Base-by-base conservation (phyloP, 2,888 invertebrate genomes). In the Agriopis marginaria region DNA sequence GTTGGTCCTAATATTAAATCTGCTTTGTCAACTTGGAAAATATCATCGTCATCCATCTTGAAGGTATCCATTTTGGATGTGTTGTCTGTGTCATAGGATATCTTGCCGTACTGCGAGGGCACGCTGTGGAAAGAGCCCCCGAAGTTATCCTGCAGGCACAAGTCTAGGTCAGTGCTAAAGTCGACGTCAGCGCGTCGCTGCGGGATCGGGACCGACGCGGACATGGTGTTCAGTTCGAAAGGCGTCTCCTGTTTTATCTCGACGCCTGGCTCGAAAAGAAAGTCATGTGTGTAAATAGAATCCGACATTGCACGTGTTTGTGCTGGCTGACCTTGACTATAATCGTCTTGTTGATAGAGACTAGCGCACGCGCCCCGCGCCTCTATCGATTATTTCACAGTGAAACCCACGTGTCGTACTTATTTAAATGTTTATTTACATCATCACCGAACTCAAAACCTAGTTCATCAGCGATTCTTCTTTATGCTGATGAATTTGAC, bases 1-100 rank as follows among this genome's bases (percentile, higher is more conserved):
- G 98, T 98, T 0, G 98, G 97, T 5, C 97, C 96, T 88, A 97
- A 96, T 79, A 98, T 97, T 73, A 97, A 94, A 90, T 98, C 98
- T 50, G 97, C 96, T 90, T 98, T 97, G 87, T 98, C 98, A 65
- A 98, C 97, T 95, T 97, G 94, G 86, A 98, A 97, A 80, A 98
- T 97, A 84, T 98, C 98, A 85, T 98, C 98, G 82, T 98, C 98
- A 82, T 98, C 98, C 96, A 97, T 96, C 87, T 96, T 96, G 80
- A 97, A 96, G 11, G 96, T 93, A 79, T 96, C 96, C 61, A 91
- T 88, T 88, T 95, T 95, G 23, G 88, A 85, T 59, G 85, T 86
- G 78, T 77, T 91, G 77, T 87, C 95, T 77, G 86, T 88, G 66
- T 92, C 94, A 75, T 89, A 93, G 47, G 88, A 84, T 69, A 92